Base-by-base conservation (phyloP, 2,888 invertebrate species). In the Plagiodera versicolora region DNA sequence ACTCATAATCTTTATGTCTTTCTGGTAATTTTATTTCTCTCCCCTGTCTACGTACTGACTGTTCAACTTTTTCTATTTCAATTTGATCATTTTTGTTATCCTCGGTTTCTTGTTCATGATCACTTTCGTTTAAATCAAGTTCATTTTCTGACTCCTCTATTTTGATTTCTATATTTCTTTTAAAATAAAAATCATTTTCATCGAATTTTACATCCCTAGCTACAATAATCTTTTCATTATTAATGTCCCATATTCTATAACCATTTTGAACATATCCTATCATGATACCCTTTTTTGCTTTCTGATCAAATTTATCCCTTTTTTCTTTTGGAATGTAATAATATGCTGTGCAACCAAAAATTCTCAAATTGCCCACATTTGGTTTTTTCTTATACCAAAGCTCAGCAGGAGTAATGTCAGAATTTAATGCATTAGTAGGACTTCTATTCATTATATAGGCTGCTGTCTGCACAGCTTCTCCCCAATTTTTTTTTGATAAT, bases 301-400 rank as follows among this genome's bases (percentile, higher is more conserved):
- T 63, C 14, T 56, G 20, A 54, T 64, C 64, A 45, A 65, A 64
- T 56, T 64, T 67, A 28, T 56, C 39, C 47, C 62, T 50, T 6
- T 46, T 14, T 56, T 66, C 49, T 35, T 54, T 55, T 18, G 58
- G 58, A 14, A 66, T 39, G 20, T 56, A 53, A 24, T 46, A 32
- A 51, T 58, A 63, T 30, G 56, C 57, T 9, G 16, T 53, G 35
- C 56, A 47, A 2, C 65, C 61, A 59, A 67, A 65, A 30, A 56
- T 18, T 46, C 28, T 54, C 10, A 58, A 52, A 59, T 65, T 54
- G 6, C 35, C 19, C 6, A 65, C 51, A 57, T 58, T 55, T 20
- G 61, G 56, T 48, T 58, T 67, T 35, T 44, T 58, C 2, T 51
- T 39, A 49, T 49, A 58, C 67, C 61, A 65, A 4, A 53, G 16